Percentiles rank a stretch among this genome's conserved stretches.
Conservation (phyloP, 2,797 vertebrate species). For the Arnoldichthys spilopterus region DNA sequence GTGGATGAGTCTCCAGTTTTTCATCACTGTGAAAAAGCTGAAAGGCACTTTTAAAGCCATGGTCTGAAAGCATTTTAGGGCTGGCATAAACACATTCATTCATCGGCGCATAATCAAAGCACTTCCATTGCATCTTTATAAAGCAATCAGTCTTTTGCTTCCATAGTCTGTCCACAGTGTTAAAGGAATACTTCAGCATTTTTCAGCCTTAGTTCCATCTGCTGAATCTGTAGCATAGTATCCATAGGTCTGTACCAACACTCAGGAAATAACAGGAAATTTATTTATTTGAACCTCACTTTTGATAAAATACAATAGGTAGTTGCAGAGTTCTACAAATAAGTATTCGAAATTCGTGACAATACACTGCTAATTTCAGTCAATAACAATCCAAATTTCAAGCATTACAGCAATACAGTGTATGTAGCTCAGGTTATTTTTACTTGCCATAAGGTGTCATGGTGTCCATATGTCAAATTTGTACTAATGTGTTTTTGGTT, state of each 20-base stretch:
- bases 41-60: constrained; percentile 28
- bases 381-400: neutral
- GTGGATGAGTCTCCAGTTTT: constrained; percentile 42
- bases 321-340: neutral
- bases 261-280: neutral
- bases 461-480: neutral
- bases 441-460: neutral
- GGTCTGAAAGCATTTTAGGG: constrained; percentile 2
- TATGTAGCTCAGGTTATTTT: no score
- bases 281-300: neutral
- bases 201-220: neutral
- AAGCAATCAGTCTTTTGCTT: neutral
- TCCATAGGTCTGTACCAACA: neutral
- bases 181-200: neutral
- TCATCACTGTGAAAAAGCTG: constrained; percentile 34
- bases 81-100: constrained; percentile 8
- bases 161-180: neutral
- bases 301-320: neutral
- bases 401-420: no score
- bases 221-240: neutral
- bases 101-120: neutral
- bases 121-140: constrained; percentile 12
- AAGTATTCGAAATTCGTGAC: neutral
- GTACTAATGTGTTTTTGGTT: constrained; percentile 5
- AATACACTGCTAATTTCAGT: no score